Base-by-base conservation (phyloP, 2,113 vertebrate genomes). In the Xenopus tropicalis region DNA sequence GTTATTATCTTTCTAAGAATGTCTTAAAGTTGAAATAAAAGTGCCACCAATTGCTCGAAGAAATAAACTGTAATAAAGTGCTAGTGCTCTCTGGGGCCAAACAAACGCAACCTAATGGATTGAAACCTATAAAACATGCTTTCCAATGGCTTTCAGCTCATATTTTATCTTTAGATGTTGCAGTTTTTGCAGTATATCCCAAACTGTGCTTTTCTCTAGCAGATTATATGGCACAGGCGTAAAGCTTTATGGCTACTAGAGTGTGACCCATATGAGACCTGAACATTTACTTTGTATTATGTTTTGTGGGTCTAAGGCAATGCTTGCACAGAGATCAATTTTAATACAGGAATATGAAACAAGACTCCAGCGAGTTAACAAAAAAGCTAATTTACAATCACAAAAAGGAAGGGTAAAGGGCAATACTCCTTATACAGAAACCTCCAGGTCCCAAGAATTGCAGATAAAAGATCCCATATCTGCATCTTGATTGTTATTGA, bases 1-100 rank as follows among this genome's bases (percentile, higher is more conserved):
- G 12, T 48, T 48, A 13, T 17, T 14, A 48, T 17, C 48, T 54
- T 37, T 72, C 61, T 42, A 48, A 44, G 11, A 42, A 63, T 54
- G 11, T 42, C 11, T 46, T 72, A 57, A 72, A 56, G 48, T 24
- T 65, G 61, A 43, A 62, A 66, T 73, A 66, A 73, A 73, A 66
- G 51, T 56, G 22, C 20, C 71, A 73, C 20, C 46, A 66, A 58
- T 19, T 4, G 20, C 25, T 57, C 65, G 24, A 66, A 56, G 14
- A 44, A 66, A 73, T 73, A 58, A 66, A 73, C 51, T 48, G 63
- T 43, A 21, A 65, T 44, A 65, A 21, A 57, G 56, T 44, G 51
- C 21, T 65, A 65, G 20, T 66, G 29, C n/a, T 58, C 71, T 48
- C 63, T 16, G 10, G 71, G 63, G 71, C 52, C 43, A 17, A 3